Conservation (phyloP, 1,140 invertebrate genomes). For the Brachionus plicatilis region DNA sequence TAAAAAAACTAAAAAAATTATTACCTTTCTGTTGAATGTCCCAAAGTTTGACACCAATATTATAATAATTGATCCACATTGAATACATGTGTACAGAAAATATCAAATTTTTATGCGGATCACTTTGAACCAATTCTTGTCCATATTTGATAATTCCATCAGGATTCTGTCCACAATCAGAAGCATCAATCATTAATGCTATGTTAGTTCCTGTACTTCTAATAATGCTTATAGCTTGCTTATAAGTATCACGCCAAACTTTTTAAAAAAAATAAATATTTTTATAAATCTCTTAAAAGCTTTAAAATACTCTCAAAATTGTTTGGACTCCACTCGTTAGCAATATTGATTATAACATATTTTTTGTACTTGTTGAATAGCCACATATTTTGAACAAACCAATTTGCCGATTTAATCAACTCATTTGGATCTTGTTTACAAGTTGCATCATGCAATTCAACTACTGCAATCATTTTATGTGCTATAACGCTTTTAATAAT, state of each 20-base stretch:
- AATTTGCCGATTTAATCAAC: constrained; percentile 1
- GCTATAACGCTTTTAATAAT: not conserved
- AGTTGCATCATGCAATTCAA: constrained; percentile 18
- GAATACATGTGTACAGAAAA: constrained; percentile 14
- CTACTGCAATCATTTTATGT: not conserved
- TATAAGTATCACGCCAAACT: constrained; percentile 24
- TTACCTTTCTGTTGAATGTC: constrained; percentile 29
- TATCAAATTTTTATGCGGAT: not conserved
- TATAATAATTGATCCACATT: constrained; percentile 33
- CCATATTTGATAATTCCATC: constrained; percentile 32
- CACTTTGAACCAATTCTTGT: constrained; percentile 8
- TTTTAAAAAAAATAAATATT: not conserved
- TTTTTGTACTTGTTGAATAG: constrained; percentile 12
- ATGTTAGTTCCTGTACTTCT: not conserved
- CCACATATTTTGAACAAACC: constrained; percentile 2
- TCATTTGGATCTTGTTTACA: not conserved
- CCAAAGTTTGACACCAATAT: constrained; percentile 8
- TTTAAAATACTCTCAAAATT: not conserved
- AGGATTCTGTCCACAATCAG: constrained; percentile 13
- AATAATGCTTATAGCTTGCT: constrained; percentile 13
- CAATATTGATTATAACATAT: constrained; percentile 6
- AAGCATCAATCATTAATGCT: constrained; percentile 15
- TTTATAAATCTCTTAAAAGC: not conserved
- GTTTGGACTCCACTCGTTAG: constrained; percentile 11
- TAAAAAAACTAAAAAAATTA: not conserved